These are phyloP conservation scores for Bos indicus DNA, from an alignment of 2,113 vertebrate species.

Conservation along the genomic window DNA sequence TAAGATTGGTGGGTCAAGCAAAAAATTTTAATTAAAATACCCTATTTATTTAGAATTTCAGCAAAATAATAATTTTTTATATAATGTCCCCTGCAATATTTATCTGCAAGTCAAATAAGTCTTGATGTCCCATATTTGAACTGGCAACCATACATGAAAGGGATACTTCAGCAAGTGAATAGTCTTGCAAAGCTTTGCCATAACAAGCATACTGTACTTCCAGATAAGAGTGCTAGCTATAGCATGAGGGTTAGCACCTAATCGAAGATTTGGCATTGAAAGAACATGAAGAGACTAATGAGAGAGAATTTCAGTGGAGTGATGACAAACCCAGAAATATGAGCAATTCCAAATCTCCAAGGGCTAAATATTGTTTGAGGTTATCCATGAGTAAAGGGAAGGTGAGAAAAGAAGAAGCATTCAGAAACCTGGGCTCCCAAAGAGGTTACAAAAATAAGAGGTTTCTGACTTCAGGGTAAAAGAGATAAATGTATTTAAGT, in stretches of 20 bases:
- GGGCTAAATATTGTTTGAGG: background rate
- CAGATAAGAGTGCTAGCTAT: background rate
- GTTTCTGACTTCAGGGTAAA: background rate
- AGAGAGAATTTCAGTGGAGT: conserved; percentile 7
- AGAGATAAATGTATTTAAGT: background rate
- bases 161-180: background rate
- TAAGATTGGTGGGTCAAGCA: background rate
- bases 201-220: background rate
- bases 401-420: background rate
- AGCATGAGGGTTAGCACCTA: background rate
- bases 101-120: background rate
- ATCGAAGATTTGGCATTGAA: background rate
- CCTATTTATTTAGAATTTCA: background rate
- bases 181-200: background rate
- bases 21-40: background rate
- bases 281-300: background rate
- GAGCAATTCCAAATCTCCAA: background rate
- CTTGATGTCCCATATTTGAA: background rate
- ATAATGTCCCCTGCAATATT: background rate
- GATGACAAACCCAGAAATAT: background rate
- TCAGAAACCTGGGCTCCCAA: background rate
- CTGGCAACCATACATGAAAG: background rate
- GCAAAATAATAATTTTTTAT: background rate
- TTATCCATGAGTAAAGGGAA: background rate
- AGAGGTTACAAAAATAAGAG: background rate